These are phyloP conservation scores for Mesoligia furuncula DNA, from an alignment of 2,888 invertebrate species.

Conservation along the genomic window DNA sequence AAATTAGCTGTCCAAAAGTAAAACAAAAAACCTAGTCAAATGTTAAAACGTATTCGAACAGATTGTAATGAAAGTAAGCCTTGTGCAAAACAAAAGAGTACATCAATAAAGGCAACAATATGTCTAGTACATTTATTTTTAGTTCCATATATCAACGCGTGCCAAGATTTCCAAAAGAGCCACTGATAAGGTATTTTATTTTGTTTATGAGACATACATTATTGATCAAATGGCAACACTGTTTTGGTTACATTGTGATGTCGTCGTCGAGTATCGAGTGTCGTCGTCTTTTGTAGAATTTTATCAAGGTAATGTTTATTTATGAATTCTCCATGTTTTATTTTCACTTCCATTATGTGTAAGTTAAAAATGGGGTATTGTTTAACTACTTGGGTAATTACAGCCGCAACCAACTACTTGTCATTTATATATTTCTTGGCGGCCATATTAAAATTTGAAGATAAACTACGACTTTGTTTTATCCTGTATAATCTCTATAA, in stretches of 20 bases:
- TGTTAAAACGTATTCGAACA: neutral
- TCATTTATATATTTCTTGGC: slow-evolving; percentile 73
- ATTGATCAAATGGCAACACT: slow-evolving; percentile 62
- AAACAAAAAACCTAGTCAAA: neutral
- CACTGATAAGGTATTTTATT: neutral
- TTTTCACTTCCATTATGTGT: slow-evolving; percentile 19
- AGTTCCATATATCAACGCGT: neutral
- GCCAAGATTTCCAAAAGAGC: neutral
- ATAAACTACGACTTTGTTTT: slow-evolving; percentile 76
- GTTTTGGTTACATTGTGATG: slow-evolving; percentile 81
- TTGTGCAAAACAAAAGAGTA: neutral
- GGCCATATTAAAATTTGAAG: slow-evolving; percentile 86
- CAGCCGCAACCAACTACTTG: slow-evolving; percentile 47
- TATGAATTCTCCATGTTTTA: slow-evolving; percentile 39
- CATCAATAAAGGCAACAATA: neutral
- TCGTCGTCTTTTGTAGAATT: slow-evolving; percentile 89
- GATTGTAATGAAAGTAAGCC: neutral
- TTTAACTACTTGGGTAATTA: slow-evolving; percentile 9
- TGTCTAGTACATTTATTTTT: neutral
- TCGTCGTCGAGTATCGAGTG: slow-evolving; percentile 89
- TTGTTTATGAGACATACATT: slow-evolving; percentile 10
- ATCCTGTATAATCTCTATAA: slow-evolving; percentile 80
- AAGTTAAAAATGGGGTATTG: slow-evolving; percentile 17
- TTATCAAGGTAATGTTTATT: slow-evolving; percentile 85
- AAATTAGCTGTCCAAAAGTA: neutral